Evolutionary conservation across 2,888 invertebrate species (phyloP).

Genomic region (Pseudoips prasinana): DNA sequence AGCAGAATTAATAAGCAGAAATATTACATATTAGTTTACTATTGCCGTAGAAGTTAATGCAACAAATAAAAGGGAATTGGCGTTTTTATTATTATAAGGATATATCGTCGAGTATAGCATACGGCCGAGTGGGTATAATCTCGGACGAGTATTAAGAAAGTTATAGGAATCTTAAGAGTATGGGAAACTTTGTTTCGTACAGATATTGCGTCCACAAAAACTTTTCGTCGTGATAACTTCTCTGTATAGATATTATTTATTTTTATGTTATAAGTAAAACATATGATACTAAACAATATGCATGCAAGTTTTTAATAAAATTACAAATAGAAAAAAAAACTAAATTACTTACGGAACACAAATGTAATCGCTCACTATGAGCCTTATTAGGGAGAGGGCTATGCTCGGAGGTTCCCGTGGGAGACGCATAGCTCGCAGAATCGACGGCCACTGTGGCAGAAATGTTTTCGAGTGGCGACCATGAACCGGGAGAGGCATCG

Average conservation of each 20-base stretch:
- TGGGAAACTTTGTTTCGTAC: conserved; percentile 59
- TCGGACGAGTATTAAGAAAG: conserved; percentile 74
- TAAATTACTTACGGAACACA: too few species aligned
- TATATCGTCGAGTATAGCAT: conserved; percentile 55
- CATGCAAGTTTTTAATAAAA: too few species aligned
- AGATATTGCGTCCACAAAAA: conserved; percentile 70
- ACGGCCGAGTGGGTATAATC: conserved; percentile 69
- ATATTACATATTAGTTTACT: conserved; percentile 52
- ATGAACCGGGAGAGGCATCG: too few species aligned
- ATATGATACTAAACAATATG: too few species aligned
- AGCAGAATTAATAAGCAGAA: conserved; percentile 72
- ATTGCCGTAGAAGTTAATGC: conserved; percentile 62
- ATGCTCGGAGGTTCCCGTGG: too few species aligned
- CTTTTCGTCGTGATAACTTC: conserved; percentile 62
- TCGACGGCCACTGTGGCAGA: too few species aligned
- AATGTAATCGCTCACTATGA: too few species aligned
- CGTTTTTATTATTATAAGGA: conserved; percentile 71
- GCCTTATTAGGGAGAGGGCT: too few species aligned
- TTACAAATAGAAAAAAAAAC: too few species aligned
- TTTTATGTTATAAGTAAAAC: conserved; percentile 13
- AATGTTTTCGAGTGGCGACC: too few species aligned
- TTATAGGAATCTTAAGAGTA: conserved; percentile 68
- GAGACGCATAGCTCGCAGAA: too few species aligned
- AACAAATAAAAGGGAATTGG: conserved; percentile 70
- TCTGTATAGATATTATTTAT: conserved; percentile 44